phyloP scores from a whole-genome alignment of 2,888 invertebrate species.

The Phasia obesa region DNA sequence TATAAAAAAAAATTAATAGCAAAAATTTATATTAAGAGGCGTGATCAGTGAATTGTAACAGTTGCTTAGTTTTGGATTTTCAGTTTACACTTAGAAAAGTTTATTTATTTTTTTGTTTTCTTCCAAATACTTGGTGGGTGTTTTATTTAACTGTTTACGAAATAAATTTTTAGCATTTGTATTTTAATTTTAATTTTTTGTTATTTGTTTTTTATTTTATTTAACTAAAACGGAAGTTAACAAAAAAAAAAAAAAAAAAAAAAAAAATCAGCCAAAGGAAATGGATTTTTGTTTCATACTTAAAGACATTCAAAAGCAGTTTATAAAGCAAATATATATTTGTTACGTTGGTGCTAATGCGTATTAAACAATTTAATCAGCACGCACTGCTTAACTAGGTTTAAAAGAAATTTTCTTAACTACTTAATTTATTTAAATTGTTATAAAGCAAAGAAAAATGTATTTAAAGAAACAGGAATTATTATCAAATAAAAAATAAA shows the following conservation, averaged over 20 bases:
- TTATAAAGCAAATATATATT: background rate
- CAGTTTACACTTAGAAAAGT: conserved; percentile 46
- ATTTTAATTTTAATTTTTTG: conserved; percentile 34
- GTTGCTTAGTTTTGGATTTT: conserved; percentile 50
- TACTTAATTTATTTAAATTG: background rate
- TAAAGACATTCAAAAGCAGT: conserved; percentile 36
- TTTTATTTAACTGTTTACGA: conserved; percentile 32
- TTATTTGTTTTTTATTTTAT: conserved; percentile 21
- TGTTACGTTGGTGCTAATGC: conserved; percentile 14
- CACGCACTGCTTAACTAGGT: conserved; percentile 13
- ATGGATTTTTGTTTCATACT: conserved; percentile 43
- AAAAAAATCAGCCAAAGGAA: conserved; percentile 72
- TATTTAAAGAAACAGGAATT: background rate
- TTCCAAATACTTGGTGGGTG: conserved; percentile 39
- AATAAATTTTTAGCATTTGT: conserved; percentile 3
- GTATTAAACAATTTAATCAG: background rate
- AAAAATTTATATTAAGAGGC: conserved; percentile 18
- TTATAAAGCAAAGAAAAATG: background rate
- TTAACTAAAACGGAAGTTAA: conserved; percentile 69
- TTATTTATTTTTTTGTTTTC: conserved; percentile 17
- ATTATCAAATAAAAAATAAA: too few relatives aligned
- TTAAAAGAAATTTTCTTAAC: background rate
- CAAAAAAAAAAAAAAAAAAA: conserved; percentile 61
- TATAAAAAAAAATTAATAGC: background rate
- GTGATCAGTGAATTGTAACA: conserved; percentile 67